Evolutionary conservation across 1,140 invertebrate genomes (phyloP), one percentile per base, ranked within the genome.

Genomic region (Coboldia fuscipes): DNA sequence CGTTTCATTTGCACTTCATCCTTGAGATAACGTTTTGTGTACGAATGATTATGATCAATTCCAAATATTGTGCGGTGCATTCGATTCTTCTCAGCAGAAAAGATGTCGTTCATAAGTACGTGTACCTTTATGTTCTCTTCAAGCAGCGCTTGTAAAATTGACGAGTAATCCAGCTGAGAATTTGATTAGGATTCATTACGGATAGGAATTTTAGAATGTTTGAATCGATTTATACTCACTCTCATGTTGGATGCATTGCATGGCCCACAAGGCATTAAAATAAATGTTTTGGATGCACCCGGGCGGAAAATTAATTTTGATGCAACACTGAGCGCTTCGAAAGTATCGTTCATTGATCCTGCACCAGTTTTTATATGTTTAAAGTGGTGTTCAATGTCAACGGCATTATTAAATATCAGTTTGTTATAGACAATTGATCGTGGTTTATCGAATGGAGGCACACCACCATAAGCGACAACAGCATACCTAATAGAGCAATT

Each of bases 81-180:
- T 27, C 67, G 64, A 34, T 65, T 63, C 46, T 79, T 79, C 14
- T 72, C 68, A 27, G 78, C 61, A 22, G 62, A 60, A 43, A 85
- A 83, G 36, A 81, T 75, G 4, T 70, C 70, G 40, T 82, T 68
- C 64, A 83, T 80, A 5, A 92, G 48, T 20, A 90, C 72, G 47
- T 90, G 85, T 1, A 92, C 54, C 1, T 66, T 75, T 35, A 85
- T 73, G 6, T 72, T 78, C 45, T 74, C 75, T 50, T 88, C 78
- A 29, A 79, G 58, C 34, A 86, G 51, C 34, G 73, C 69, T 53
- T 83, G 71, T 44, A 76, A 69, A 21, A 89, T 60, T 16, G 75
- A 75, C 1, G 70, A 67, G 45, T 83, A 83, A 44, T 84, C 77
- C 43, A 79, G 54, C 69, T 81, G 59, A 41, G 60, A 45, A 47